Evolutionary conservation across 2,113 vertebrate species (phyloP), one percentile per base, ranked within the genome.

Genomic region (Notiomystis cincta): DNA sequence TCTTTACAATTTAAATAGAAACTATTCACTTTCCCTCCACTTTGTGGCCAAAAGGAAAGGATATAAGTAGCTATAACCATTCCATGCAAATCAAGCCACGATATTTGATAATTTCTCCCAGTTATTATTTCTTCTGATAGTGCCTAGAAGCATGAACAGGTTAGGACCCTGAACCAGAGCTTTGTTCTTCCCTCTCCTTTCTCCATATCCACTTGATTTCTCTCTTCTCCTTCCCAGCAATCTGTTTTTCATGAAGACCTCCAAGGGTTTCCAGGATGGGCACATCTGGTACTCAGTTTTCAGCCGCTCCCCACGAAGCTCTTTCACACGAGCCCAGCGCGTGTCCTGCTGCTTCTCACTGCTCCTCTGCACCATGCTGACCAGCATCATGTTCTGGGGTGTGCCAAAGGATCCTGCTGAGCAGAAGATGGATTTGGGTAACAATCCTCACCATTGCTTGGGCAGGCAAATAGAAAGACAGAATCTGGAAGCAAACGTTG

Each of bases 381-480:
- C 99, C 71, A 99, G 98, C 96, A 99, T 99, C 97, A 99, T 99
- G 98, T 99, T 99, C 94, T 99, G 98, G 98, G 99, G 99, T 11
- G 98, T 99, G 72, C 99, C 99, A 51, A 99, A 98, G 79, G 98
- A 99, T 85, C 99, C 99, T 6, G 98, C 98, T 19, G 99, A 99
- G 95, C 99, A 99, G 97, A 99, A 99, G 92, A 99, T 99, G 99
- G 99, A 99, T 94, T 95, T 99, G 88, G 99, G 99, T 99, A 98
- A 96, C 42, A 75, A 54, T 7, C 13, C 8, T 80, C 70, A 31
- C 3, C 21, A 11, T 7, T 21, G 6, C 37, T 75, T 33, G 33
- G 58, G 42, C 48, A 61, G 50, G 78, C 61, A 77, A 77, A 82
- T 17, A 72, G 22, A 53, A 2, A 85, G 8, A 37, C 14, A 93